Base-by-base conservation (phyloP, 2,797 vertebrate species). In the Knipowitschia caucasica region DNA sequence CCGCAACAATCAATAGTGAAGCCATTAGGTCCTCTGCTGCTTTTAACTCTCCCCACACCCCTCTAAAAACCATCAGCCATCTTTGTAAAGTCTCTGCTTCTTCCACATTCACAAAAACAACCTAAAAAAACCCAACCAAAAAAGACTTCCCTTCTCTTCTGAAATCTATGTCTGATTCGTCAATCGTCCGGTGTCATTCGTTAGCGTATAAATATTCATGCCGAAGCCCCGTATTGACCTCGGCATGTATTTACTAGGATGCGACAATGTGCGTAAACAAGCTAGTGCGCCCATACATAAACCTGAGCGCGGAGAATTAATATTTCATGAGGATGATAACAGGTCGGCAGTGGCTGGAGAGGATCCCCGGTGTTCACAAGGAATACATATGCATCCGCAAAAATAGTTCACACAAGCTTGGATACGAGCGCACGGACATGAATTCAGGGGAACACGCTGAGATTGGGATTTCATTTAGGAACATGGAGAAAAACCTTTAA, bases 321-420 rank as follows among this genome's bases (percentile, higher is more conserved):
- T 80, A 71, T 69, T 79, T 50, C 35, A 73, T 74, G 71, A 74
- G 62, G 50, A 40, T 55, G 33, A 62, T 43, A 62, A 45, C 33
- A 74, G 55, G 49, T 63, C 35, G 35, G 24, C 24, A 60, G 33
- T 34, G 36, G 50, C 55, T 59, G 43, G 54, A 69, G 66, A 76
- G 66, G 36, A 45, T 71, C 31, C 64, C 36, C 60, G 69, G 42
- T 59, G 56, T 70, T 63, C 58, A 56, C 51, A 65, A 27, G 50
- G 33, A 52, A 31, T 44, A 53, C 18, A 56, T 46, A 55, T 12
- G 47, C 4, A 54, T 2, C 39, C 39, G 27, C 6, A 36, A 3
- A 17, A 45, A 56, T 8, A 43, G 4, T 7, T 12, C 10, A 25
- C 18, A 20, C 6, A 1, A 21, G 18, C 36, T 21, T 12, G 6